These are phyloP conservation scores for Petrosia ficiformis DNA, from an alignment of 37 sponge, comb jelly and placozoan genomes.

Conservation along the genomic window DNA sequence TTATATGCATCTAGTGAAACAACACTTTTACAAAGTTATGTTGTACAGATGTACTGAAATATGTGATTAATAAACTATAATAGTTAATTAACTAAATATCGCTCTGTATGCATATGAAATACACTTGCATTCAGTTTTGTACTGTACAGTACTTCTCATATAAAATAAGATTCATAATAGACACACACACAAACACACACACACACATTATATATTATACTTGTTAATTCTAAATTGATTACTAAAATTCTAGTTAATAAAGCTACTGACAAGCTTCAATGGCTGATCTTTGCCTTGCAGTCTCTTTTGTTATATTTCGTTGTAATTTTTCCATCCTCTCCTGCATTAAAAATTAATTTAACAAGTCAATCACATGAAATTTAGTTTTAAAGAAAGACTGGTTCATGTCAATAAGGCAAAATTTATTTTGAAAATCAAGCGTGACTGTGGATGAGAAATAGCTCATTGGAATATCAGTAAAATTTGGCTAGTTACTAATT, in stretches of 20 bases:
- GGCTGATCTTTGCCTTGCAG: constrained; percentile 52
- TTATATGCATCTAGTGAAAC: too few species aligned
- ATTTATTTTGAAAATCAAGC: too few species aligned
- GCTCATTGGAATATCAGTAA: too few species aligned
- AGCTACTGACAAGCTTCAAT: constrained; percentile 54
- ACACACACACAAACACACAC: background rate
- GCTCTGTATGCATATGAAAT: too few species aligned
- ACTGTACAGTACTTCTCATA: background rate
- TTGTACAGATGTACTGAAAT: too few species aligned
- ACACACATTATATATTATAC: background rate
- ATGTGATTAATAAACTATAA: too few species aligned
- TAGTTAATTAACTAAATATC: too few species aligned
- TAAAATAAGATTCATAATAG: background rate
- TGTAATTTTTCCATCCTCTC: constrained; percentile 76
- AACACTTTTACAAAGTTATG: too few species aligned
- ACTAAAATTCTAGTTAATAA: too few species aligned
- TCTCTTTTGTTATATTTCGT: constrained; percentile 61
- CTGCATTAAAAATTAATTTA: constrained; percentile 20
- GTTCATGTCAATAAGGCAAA: too few species aligned
- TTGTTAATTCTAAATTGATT: background rate
- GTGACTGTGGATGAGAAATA: too few species aligned
- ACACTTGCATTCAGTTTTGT: background rate
- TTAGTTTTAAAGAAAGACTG: background rate
- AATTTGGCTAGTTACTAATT: too few species aligned
- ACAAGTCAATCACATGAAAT: constrained; percentile 4